phyloP scores from a whole-genome alignment of 2,113 vertebrate species.

The Eurystomus gularis region DNA sequence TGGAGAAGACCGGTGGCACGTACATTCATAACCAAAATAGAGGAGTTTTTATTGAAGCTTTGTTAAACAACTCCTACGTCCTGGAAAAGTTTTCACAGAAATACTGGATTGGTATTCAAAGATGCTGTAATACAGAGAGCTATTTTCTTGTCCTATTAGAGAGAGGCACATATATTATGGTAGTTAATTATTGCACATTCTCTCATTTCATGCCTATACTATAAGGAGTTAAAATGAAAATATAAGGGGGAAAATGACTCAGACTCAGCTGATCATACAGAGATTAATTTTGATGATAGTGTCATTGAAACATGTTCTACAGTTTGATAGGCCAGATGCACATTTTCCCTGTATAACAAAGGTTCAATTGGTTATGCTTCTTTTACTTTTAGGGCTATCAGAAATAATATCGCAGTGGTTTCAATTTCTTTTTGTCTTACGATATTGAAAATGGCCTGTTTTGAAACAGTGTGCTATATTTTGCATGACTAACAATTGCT shows the following conservation, averaged over 20 bases:
- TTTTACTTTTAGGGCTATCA: conserved; percentile 9
- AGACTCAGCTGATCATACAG: neutral
- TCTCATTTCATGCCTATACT: neutral
- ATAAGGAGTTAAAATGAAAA: neutral
- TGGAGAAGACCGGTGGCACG: neutral
- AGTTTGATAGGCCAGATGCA: conserved; percentile 17
- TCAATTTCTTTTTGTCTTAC: neutral
- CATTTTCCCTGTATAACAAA: conserved; percentile 1
- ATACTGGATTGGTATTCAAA: neutral
- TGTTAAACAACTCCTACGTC: neutral
- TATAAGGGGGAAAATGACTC: neutral
- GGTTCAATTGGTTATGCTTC: neutral
- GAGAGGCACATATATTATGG: neutral
- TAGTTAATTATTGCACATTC: neutral
- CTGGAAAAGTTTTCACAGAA: neutral
- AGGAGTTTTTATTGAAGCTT: neutral
- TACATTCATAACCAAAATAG: neutral
- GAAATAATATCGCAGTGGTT: neutral
- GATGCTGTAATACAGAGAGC: neutral
- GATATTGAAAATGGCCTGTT: neutral
- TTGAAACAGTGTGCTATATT: neutral
- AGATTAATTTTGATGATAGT: conserved; percentile 39
- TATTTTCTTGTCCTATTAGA: neutral
- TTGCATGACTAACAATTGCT: neutral
- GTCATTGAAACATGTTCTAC: neutral